Base-by-base conservation (phyloP, 2,888 invertebrate genomes). In the Hydropsyche betteni region DNA sequence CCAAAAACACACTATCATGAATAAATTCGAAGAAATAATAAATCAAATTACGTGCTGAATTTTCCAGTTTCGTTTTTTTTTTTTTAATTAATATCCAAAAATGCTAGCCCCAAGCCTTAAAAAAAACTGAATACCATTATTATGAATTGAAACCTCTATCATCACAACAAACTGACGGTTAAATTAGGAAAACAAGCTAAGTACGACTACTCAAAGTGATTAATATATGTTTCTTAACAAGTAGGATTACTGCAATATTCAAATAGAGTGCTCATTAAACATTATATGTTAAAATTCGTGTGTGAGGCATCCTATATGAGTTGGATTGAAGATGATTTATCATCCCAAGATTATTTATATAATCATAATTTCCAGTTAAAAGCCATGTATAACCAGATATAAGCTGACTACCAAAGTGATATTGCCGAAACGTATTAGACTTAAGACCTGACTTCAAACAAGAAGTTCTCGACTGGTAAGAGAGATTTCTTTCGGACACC, bases 341-440 rank as follows among this genome's bases (percentile, higher is more conserved):
- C 44, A 76, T 55, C 7, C 73, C 52, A 44, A 53, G 68, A 36
- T 34, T 53, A 14, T 50, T 76, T 5, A 68, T 58, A 52, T 74
- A 69, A 12, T 76, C 76, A 5, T 53, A 70, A 52, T 69, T 76
- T 61, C 70, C 74, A 24, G 74, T 34, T 0, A 74, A 52, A 16
- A 76, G 70, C 76, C 76, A 76, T 10, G 76, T 61, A 52, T 76
- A 76, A 55, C 72, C 72, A 33, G 76, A 74, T 16, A 76, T 44
- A 16, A 68, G 33, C 36, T 69, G 73, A 44, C 61, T 50, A 50
- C 73, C 61, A 14, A 74, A 36, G 16, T 69, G 76, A 36, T 70
- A 74, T 33, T 76, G 76, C 7, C 73, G 74, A 55, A 74, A 69
- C 16, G 75, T 24, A 53, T 76, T 76, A 14, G 74, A 68, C 34